Conservation (phyloP, 1,140 invertebrate genomes). For the Chelonus insularis region DNA sequence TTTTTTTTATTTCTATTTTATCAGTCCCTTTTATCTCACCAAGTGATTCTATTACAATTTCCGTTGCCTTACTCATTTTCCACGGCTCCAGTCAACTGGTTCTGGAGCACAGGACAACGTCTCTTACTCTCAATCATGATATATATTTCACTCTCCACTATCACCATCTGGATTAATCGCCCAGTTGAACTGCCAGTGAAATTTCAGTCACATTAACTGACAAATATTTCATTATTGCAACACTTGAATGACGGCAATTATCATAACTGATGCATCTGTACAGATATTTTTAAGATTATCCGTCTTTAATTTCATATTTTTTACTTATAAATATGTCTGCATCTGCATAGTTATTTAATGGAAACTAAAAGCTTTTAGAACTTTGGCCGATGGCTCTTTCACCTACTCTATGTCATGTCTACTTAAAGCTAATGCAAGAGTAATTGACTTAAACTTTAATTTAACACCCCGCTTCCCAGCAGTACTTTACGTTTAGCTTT, state of each 20-base stretch:
- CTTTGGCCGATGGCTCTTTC: conserved; percentile 41
- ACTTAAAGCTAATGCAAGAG: conserved; percentile 42
- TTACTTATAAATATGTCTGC: neutral
- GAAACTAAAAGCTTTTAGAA: conserved; percentile 46
- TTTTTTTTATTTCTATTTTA: conserved; percentile 8
- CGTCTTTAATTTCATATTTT: too few relatives aligned
- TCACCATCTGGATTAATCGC: neutral
- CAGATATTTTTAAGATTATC: too few relatives aligned
- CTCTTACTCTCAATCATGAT: too few relatives aligned
- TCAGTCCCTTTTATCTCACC: neutral
- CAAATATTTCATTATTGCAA: neutral
- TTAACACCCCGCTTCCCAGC: neutral
- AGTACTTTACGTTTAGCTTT: neutral
- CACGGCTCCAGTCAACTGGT: neutral
- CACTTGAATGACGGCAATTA: too few relatives aligned
- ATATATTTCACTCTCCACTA: neutral
- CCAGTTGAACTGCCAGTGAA: neutral
- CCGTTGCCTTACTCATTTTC: conserved; percentile 1
- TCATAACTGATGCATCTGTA: too few relatives aligned
- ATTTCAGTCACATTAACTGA: neutral
- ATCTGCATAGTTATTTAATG: conserved; percentile 24
- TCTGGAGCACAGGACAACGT: too few relatives aligned
- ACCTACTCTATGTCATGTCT: conserved; percentile 36
- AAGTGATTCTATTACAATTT: conserved; percentile 21
- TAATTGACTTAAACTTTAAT: conserved; percentile 42